Conservation (phyloP, 1,140 invertebrate species). For the Megathymus violae region DNA sequence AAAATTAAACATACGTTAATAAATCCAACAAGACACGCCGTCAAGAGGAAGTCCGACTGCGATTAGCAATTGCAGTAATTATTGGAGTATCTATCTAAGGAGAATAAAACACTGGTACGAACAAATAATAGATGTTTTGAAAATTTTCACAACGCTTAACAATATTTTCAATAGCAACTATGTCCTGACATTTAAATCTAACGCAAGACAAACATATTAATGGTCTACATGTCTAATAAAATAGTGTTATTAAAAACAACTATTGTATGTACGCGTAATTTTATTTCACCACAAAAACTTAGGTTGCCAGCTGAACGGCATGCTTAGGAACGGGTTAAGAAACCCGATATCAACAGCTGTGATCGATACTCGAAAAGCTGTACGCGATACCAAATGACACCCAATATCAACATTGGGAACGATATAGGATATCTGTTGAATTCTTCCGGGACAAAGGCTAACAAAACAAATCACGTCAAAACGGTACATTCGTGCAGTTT, state of each 20-base stretch:
- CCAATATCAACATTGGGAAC: constrained; percentile 26
- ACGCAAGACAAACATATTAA: too few relatives aligned
- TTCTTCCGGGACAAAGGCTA: constrained; percentile 33
- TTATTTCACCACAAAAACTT: not conserved
- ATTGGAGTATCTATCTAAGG: too few relatives aligned
- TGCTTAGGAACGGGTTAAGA: constrained; percentile 18
- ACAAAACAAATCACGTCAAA: constrained; percentile 30
- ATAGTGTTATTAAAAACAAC: too few relatives aligned
- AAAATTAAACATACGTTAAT: constrained; percentile 13
- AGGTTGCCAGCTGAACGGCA: not conserved
- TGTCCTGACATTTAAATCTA: constrained; percentile 1
- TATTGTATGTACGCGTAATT: not conserved
- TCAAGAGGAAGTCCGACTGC: constrained; percentile 13
- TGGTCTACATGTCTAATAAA: too few relatives aligned
- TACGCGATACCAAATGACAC: constrained; percentile 28
- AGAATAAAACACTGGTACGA: constrained; percentile 17
- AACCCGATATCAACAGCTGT: constrained; percentile 14
- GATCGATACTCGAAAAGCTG: constrained; percentile 26
- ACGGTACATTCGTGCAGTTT: constrained; percentile 28
- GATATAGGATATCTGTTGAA: constrained; percentile 26
- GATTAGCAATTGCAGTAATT: constrained; percentile 6
- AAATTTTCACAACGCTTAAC: constrained; percentile 4
- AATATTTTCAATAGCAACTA: constrained; percentile 4
- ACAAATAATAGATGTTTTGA: constrained; percentile 15
- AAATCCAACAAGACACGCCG: constrained; percentile 12